Evolutionary conservation across 2,113 vertebrate species (phyloP).

Genomic region (Lepus europaeus): DNA sequence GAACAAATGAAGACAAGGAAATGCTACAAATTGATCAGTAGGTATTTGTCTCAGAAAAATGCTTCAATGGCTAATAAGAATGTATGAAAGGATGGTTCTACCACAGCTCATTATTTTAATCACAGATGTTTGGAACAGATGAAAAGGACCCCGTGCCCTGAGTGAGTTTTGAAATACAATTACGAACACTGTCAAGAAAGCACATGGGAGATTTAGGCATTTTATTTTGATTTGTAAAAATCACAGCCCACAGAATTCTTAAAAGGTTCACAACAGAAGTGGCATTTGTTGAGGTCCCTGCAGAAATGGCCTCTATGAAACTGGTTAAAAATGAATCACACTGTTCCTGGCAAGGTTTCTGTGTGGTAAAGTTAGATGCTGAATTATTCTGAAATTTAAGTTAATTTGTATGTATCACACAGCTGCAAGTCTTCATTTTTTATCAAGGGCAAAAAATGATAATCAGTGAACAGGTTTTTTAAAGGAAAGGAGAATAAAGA

Average conservation of each 20-base stretch:
- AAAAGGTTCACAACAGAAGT: slow-evolving; percentile 42
- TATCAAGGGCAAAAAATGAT: slow-evolving; percentile 38
- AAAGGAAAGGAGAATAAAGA: background rate
- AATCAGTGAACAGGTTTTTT: background rate
- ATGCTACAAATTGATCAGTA: background rate
- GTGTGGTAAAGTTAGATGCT: background rate
- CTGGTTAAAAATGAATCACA: slow-evolving; percentile 61
- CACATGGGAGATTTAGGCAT: background rate
- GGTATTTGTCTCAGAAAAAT: background rate
- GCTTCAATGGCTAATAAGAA: background rate
- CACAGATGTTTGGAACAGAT: background rate
- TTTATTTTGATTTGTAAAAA: slow-evolving; percentile 41
- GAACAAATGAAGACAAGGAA: background rate
- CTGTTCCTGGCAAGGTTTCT: slow-evolving; percentile 7
- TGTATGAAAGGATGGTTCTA: background rate
- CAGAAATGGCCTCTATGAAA: slow-evolving; percentile 31
- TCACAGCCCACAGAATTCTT: background rate
- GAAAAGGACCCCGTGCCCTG: background rate
- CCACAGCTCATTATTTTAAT: background rate
- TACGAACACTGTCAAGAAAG: background rate
- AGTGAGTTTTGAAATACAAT: background rate
- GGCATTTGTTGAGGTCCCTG: background rate
- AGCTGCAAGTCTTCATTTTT: slow-evolving; percentile 52
- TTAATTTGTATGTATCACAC: slow-evolving; percentile 60
- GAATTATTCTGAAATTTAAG: slow-evolving; percentile 51